Percentiles rank a stretch among this genome's conserved stretches.
Evolutionary conservation across 1,140 invertebrate species (phyloP).

Genomic region (Anastrepha ludens): DNA sequence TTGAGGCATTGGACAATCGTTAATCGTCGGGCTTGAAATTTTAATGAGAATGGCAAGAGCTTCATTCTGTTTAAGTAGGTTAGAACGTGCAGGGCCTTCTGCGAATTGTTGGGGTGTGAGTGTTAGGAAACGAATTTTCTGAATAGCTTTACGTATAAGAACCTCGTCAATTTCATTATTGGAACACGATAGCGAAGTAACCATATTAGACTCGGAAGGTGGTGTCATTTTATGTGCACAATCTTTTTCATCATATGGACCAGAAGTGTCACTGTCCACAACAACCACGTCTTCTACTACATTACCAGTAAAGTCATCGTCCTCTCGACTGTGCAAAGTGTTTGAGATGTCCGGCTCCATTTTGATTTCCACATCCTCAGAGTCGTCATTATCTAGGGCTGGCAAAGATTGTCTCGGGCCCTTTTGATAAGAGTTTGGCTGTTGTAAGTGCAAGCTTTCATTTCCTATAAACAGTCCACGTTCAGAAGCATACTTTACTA

Average conservation of each 20-base stretch:
- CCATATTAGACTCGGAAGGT: slow-evolving; percentile 59
- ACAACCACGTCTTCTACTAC: slow-evolving; percentile 62
- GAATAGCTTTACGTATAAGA: slow-evolving; percentile 76
- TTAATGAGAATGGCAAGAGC: slow-evolving; percentile 88
- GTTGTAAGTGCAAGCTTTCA: neutral
- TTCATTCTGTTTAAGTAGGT: slow-evolving; percentile 83
- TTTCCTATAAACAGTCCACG: slow-evolving; percentile 67
- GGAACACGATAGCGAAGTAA: neutral
- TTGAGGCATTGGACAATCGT: slow-evolving; percentile 80
- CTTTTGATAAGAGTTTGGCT: neutral
- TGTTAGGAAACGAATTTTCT: slow-evolving; percentile 84
- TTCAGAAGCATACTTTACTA: slow-evolving; percentile 80
- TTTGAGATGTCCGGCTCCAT: slow-evolving; percentile 71
- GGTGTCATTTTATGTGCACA: neutral
- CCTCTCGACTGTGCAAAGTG: slow-evolving; percentile 68
- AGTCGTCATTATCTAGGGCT: neutral
- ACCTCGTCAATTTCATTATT: slow-evolving; percentile 61
- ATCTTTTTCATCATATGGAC: slow-evolving; percentile 54
- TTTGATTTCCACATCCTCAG: slow-evolving; percentile 68
- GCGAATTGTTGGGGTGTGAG: slow-evolving; percentile 87
- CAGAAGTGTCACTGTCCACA: slow-evolving; percentile 66
- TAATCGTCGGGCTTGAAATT: slow-evolving; percentile 80
- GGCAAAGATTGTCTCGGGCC: neutral
- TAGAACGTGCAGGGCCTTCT: slow-evolving; percentile 83
- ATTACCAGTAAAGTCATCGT: slow-evolving; percentile 46